Base-by-base conservation (phyloP, 2,888 invertebrate species). In the Rhimphoctona megacephalus region DNA sequence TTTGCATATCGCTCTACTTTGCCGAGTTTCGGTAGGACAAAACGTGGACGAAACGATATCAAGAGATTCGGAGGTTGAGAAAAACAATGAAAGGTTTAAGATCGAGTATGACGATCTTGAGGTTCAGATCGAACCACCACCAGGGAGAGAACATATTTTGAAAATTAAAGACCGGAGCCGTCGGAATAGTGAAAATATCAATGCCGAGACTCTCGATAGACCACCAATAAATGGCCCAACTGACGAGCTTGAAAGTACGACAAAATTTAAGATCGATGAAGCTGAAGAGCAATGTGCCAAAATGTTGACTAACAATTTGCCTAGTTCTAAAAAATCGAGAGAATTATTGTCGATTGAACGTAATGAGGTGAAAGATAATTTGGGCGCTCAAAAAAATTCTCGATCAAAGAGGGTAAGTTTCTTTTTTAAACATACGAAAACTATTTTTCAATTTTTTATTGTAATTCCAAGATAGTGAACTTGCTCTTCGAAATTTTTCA, bases 191-290 rank as follows among this genome's bases (percentile, higher is more conserved):
- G n/a, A 72, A 22, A 36, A 30, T 25, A 52, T 30, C 7, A 74
- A 80, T 52, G 83, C 81, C 67, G 85, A 82, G 14, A 86, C 57
- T n/a, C 81, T 84, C 46, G 87, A 89, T 3, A 74, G 79, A 66
- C 74, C 54, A 25, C 82, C 89, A 39, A 61, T 61, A 22, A 43
- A 43, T 11, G 43, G 14, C 9, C 66, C 72, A 9, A 76, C 78
- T 4, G 30, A 85, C 22, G 39, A 76, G 11, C 33, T 85, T 2
- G 14, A 57, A 36, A n/a, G 19, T 39, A 25, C 69, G 3, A 64
- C 14, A 5, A 61, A 76, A 49, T 76, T 36, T 30, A 72, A 22
- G 14, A 72, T 73, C 6, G 43, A 73, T 3, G 64, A 61, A 33
- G 36, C 30, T 1, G 66, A 25, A 9, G 46, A 49, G 0, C 25